Conservation (phyloP, 1,140 invertebrate genomes). For the Coenobita brevimanus region DNA sequence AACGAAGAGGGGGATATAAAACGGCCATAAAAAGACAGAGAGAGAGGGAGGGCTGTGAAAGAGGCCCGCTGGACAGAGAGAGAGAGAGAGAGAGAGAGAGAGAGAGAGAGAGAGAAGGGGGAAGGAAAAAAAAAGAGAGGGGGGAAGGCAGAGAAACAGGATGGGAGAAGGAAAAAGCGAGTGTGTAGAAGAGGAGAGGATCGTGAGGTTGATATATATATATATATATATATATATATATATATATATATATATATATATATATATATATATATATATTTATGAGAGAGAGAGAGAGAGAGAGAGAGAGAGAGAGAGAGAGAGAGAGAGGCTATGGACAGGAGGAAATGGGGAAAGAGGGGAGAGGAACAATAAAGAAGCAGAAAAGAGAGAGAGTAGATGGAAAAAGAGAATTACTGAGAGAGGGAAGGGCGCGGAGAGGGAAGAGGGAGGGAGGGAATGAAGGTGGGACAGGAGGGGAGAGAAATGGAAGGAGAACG, state of each 20-base stretch:
- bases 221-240: too few relatives aligned
- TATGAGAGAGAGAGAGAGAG: neutral
- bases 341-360: neutral
- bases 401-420: constrained; percentile 25
- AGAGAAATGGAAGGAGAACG: neutral
- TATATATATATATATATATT: too few relatives aligned
- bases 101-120: neutral
- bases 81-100: neutral
- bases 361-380: neutral
- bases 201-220: too few relatives aligned
- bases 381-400: constrained; percentile 17
- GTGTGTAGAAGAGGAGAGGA: constrained; percentile 3
- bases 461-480: neutral
- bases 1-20: constrained; percentile 31
- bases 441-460: constrained; percentile 16
- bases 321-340: neutral
- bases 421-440: constrained; percentile 10
- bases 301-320: constrained; percentile 1
- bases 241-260: too few relatives aligned
- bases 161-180: constrained; percentile 17
- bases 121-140: too few relatives aligned
- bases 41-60: constrained; percentile 1
- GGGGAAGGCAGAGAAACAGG: neutral
- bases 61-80: constrained; percentile 20
- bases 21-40: constrained; percentile 14